Evolutionary conservation across 1,140 invertebrate genomes (phyloP), one percentile per base, ranked within the genome.

Genomic region (Phthorimaea operculella): DNA sequence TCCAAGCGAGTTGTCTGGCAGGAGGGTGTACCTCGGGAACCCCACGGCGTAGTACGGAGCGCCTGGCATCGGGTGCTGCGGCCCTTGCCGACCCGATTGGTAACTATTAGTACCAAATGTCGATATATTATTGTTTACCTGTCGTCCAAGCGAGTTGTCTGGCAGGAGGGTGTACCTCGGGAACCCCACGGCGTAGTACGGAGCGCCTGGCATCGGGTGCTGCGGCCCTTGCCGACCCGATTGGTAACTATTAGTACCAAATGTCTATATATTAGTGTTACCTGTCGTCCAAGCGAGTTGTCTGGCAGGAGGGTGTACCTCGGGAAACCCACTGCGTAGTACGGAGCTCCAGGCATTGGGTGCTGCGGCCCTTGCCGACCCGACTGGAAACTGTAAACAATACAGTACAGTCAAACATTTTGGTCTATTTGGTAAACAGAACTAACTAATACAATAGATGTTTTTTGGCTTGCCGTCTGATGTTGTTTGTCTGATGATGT

Each of bases 271-370:
- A n/a, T n/a, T n/a, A n/a, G n/a, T n/a, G n/a, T n/a, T 47, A 47
- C 45, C 45, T 47, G 14, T 15, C 45, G 11, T 15, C 45, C 45
- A 15, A 92, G 87, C 47, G 90, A 89, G 57, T 89, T 94, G 70
- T 95, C 93, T 0, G 94, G 94, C 59, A 96, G 76, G 76, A 94
- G 93, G 65, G 92, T 93, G 45, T 92, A 89, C 11, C 94, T 82
- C 12, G 94, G 94, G 85, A 96, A 96, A n/a, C 94, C 93, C 18
- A 94, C 92, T 0, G 94, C 93, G 72, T 94, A 94, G 74, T 93
- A 96, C 17, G 93, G 91, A 57, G 91, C 88, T 17, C 94, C 94
- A 1, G 94, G 94, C 85, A 90, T 89, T 21, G 93, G 94, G 87
- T 95, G 93, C 68, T 93, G 90, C 14, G 89, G 81, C 11, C 91